phyloP scores from a whole-genome alignment of 2,888 invertebrate species.

The Meteorus cinctellus region DNA sequence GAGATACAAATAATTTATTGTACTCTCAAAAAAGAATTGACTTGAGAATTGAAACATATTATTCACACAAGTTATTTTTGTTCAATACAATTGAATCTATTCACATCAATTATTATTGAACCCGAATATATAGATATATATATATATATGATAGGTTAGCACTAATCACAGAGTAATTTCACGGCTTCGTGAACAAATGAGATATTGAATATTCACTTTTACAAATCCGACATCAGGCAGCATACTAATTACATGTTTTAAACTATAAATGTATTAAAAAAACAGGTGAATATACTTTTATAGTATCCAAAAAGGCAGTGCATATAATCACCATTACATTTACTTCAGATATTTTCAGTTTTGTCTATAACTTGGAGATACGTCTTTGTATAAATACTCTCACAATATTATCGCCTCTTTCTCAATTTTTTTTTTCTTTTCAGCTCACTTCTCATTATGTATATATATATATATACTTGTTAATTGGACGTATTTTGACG shows the following conservation, averaged over 20 bases:
- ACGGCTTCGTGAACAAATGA: slow-evolving; percentile 54
- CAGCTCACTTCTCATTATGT: background rate
- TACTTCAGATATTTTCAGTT: too few relatives aligned
- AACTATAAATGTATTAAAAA: slow-evolving; percentile 32
- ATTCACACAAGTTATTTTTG: background rate
- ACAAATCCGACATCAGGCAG: slow-evolving; percentile 38
- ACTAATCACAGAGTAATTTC: slow-evolving; percentile 52
- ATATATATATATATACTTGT: background rate
- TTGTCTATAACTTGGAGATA: too few relatives aligned
- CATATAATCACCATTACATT: too few relatives aligned
- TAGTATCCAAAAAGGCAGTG: background rate
- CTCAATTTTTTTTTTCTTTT: background rate
- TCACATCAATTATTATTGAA: slow-evolving; percentile 9
- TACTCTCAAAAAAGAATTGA: background rate
- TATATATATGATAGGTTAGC: slow-evolving; percentile 13
- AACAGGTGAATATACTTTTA: slow-evolving; percentile 48
- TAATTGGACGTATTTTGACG: background rate
- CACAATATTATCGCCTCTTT: slow-evolving; percentile 18
- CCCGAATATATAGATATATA: slow-evolving; percentile 5
- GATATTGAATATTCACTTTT: slow-evolving; percentile 51
- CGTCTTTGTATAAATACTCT: background rate
- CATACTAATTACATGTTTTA: slow-evolving; percentile 36
- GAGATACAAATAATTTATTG: background rate
- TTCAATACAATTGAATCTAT: too few relatives aligned
- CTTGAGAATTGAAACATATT: background rate